phyloP scores from a whole-genome alignment of 2,113 vertebrate genomes.

The Aphelocoma coerulescens region DNA sequence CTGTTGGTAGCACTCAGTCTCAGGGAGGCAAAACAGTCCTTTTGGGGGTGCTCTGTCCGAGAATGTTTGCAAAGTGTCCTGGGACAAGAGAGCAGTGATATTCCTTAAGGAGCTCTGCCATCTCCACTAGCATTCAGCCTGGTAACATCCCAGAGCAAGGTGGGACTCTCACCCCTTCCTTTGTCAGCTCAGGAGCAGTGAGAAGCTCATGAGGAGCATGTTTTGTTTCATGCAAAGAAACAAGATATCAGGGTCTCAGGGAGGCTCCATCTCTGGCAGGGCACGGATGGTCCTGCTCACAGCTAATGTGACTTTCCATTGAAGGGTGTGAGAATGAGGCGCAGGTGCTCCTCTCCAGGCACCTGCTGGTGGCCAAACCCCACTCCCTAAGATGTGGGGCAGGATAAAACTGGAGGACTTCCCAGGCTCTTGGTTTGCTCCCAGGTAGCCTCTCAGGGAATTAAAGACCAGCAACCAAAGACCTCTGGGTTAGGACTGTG shows the following conservation, averaged over 20 bases:
- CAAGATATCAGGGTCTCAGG: too few species aligned
- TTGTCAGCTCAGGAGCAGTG: background rate
- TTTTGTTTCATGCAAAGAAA: background rate
- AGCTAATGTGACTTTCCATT: background rate
- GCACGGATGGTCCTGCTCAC: background rate
- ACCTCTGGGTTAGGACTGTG: background rate
- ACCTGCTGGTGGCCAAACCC: background rate
- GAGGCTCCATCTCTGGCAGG: background rate
- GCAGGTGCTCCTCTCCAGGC: background rate
- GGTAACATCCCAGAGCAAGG: background rate
- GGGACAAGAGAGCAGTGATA: background rate
- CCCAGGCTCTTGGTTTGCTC: background rate
- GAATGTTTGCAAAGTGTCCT: background rate
- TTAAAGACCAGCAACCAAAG: background rate
- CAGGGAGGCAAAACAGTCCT: background rate
- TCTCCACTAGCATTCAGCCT: background rate
- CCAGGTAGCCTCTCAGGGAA: too few species aligned
- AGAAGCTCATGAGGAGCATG: fast-evolving
- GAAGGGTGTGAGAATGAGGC: background rate
- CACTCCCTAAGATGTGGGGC: background rate
- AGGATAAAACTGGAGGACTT: background rate
- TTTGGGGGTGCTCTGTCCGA: background rate
- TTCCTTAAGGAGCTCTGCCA: background rate
- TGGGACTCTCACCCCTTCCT: background rate
- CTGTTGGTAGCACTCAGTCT: background rate